Evolutionary conservation across 2,888 invertebrate species (phyloP).

Genomic region (Acanthococcus lagerstroemiae): DNA sequence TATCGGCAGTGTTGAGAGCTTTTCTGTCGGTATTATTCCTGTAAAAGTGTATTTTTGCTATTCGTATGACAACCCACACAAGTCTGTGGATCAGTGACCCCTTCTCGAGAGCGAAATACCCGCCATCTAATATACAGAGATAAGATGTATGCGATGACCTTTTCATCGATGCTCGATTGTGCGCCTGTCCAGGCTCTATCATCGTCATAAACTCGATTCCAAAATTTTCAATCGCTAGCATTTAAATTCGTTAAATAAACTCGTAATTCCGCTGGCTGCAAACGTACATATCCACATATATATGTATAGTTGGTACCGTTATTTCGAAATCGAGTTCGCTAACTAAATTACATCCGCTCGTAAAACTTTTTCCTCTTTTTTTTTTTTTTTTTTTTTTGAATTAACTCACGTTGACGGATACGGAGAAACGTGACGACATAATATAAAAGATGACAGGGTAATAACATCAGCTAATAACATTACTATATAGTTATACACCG

Average conservation of each 20-base stretch:
- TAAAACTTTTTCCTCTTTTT: neutral
- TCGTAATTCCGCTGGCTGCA: neutral
- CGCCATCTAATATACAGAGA: too few relatives aligned
- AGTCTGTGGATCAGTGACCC: too few relatives aligned
- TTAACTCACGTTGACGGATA: neutral
- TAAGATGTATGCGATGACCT: too few relatives aligned
- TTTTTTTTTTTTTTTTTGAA: neutral
- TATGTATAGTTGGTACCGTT: neutral
- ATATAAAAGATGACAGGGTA: neutral
- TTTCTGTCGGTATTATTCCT: too few relatives aligned
- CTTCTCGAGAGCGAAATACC: too few relatives aligned
- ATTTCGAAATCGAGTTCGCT: neutral
- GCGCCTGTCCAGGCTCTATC: neutral
- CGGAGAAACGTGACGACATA: neutral
- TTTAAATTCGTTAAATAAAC: neutral
- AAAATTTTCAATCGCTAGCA: too few relatives aligned
- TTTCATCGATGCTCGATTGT: too few relatives aligned
- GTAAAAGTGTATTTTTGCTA: too few relatives aligned
- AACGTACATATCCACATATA: neutral
- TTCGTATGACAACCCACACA: too few relatives aligned
- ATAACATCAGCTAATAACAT: neutral
- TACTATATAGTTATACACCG: too few relatives aligned
- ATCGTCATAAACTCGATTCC: neutral
- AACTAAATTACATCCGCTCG: neutral
- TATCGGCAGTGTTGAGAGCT: too few relatives aligned